A percentile compares a stretch with the other conserved stretches of the same genome.
phyloP scores from a whole-genome alignment of 1,140 invertebrate species.

The Bacillus rossius region DNA sequence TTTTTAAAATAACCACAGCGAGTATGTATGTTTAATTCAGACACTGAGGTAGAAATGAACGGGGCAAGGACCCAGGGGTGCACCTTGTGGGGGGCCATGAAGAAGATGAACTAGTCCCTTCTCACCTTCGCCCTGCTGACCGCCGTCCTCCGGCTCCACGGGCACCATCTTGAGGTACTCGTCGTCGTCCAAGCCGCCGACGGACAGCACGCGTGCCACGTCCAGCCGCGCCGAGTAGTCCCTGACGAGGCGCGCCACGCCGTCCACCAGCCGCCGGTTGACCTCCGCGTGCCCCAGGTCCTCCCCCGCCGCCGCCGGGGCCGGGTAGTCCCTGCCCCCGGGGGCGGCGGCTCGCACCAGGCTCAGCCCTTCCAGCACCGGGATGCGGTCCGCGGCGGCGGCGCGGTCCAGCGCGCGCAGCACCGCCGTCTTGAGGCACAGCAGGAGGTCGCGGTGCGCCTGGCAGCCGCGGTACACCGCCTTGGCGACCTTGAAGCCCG shows the following conservation, averaged over 20 bases:
- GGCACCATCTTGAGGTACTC: too few species aligned
- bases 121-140: too few species aligned
- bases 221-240: slow-evolving; percentile 53
- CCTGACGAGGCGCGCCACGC: slow-evolving; percentile 50
- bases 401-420: slow-evolving; percentile 55
- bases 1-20: too few species aligned
- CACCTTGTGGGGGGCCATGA: too few species aligned
- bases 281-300: slow-evolving; percentile 44
- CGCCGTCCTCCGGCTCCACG: too few species aligned
- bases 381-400: slow-evolving; percentile 52
- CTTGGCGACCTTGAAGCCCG: too few species aligned
- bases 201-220: slow-evolving; percentile 41
- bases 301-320: slow-evolving; percentile 41
- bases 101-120: too few species aligned
- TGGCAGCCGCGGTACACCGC: too few species aligned
- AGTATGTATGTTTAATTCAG: too few species aligned
- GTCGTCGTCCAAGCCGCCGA: slow-evolving; percentile 16
- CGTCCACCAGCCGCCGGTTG: slow-evolving; percentile 51
- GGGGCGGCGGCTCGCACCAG: slow-evolving; percentile 40
- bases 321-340: slow-evolving; percentile 31
- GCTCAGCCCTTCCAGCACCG: slow-evolving; percentile 53
- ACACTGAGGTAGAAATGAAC: too few species aligned
- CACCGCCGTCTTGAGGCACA: slow-evolving; percentile 61
- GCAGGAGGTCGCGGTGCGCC: slow-evolving; percentile 44
- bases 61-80: too few species aligned